Evolutionary conservation across 2,113 vertebrate genomes (phyloP).

Genomic region (Oreochromis niloticus): DNA sequence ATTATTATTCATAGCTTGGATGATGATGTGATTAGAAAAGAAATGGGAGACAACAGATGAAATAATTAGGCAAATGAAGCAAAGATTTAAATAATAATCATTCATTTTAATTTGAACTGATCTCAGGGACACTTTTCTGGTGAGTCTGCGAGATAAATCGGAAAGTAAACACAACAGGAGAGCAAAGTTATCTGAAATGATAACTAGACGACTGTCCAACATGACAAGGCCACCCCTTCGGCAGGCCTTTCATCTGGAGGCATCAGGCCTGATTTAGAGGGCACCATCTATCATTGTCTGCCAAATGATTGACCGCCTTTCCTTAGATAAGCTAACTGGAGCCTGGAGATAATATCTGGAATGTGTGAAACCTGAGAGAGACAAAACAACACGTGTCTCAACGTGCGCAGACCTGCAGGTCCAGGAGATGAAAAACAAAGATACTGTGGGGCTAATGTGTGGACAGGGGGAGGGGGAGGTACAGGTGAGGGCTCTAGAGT

Average conservation of each 20-base stretch:
- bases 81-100: conserved; percentile 47
- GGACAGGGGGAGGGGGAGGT: not conserved
- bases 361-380: conserved; percentile 62
- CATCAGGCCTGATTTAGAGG: conserved; percentile 13
- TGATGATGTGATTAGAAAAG: conserved; percentile 52
- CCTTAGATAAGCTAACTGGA: conserved; percentile 48
- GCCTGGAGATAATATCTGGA: conserved; percentile 59
- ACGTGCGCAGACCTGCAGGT: conserved; percentile 37
- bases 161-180: not conserved
- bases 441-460: not conserved
- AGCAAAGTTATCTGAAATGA: not conserved
- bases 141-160: not conserved
- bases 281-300: conserved; percentile 43
- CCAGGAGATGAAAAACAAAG: not conserved
- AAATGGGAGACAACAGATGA: conserved; percentile 49
- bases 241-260: conserved; percentile 14
- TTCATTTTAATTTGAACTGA: conserved; percentile 13
- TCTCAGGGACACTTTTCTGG: not conserved
- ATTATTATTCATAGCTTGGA: conserved; percentile 62
- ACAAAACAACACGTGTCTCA: conserved; percentile 55
- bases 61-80: conserved; percentile 58
- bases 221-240: not conserved
- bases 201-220: not conserved
- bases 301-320: conserved; percentile 22
- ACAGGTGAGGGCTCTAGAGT: not conserved